phyloP scores from a whole-genome alignment of 2,888 invertebrate genomes.

The Chrysodeixis includens region DNA sequence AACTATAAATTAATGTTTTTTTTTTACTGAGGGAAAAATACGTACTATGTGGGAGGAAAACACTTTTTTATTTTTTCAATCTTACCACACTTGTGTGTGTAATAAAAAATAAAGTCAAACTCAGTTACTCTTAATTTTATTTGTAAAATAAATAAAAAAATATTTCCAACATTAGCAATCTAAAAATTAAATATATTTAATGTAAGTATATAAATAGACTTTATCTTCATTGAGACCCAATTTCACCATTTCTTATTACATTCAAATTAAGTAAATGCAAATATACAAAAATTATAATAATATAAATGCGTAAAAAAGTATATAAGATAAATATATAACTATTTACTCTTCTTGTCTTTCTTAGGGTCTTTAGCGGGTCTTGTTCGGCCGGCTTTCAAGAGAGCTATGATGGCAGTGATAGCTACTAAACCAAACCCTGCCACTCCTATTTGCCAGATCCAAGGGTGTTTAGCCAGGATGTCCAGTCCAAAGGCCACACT shows the following conservation, averaged over 20 bases:
- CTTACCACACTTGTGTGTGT: too few relatives aligned
- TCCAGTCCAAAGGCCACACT: constrained; percentile 76
- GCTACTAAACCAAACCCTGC: constrained; percentile 86
- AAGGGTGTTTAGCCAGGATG: constrained; percentile 79
- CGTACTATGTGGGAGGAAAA: too few relatives aligned
- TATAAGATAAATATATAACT: constrained; percentile 27
- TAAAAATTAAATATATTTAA: constrained; percentile 10
- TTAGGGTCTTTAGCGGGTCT: constrained; percentile 77
- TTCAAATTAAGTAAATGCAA: constrained; percentile 41
- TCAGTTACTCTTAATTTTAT: constrained; percentile 8
- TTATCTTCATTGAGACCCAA: constrained; percentile 26
- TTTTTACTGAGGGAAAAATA: too few relatives aligned
- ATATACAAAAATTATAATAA: constrained; percentile 31
- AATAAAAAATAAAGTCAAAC: neutral
- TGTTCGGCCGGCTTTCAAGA: constrained; percentile 80
- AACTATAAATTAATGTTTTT: too few relatives aligned
- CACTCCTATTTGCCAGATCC: constrained; percentile 86
- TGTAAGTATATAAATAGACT: constrained; percentile 12
- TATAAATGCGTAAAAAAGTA: constrained; percentile 41
- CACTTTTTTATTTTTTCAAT: too few relatives aligned
- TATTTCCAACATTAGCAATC: constrained; percentile 28
- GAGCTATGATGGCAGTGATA: constrained; percentile 83
- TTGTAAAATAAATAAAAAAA: constrained; percentile 31
- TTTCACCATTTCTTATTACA: constrained; percentile 42
- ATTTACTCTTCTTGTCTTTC: constrained; percentile 86